These are phyloP conservation scores for Panopea generosa DNA, from an alignment of 2,888 invertebrate species.

Conservation along the genomic window DNA sequence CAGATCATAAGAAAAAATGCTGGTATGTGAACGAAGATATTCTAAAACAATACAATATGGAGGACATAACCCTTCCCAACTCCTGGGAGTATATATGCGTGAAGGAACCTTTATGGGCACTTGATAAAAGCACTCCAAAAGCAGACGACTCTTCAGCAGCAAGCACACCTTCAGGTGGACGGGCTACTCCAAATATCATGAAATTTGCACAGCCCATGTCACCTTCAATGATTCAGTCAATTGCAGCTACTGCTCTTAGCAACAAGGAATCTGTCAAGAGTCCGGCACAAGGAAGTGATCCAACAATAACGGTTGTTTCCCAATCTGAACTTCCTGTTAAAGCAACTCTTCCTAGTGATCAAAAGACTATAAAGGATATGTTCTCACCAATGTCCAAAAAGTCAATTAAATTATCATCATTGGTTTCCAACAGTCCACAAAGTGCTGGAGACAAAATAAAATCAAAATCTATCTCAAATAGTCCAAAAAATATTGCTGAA, in stretches of 20 bases:
- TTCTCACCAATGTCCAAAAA: slow-evolving; percentile 33
- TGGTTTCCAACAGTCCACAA: background rate
- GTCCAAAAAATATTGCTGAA: too few relatives aligned
- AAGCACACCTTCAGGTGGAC: slow-evolving; percentile 31
- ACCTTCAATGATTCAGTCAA: slow-evolving; percentile 63
- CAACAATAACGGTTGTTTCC: background rate
- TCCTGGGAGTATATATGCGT: slow-evolving; percentile 87
- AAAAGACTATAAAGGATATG: slow-evolving; percentile 54
- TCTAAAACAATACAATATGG: slow-evolving; percentile 87
- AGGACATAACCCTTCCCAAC: slow-evolving; percentile 87
- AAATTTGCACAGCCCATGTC: slow-evolving; percentile 73
- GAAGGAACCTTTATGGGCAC: slow-evolving; percentile 42
- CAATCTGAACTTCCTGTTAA: slow-evolving; percentile 7
- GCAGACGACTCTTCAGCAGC: slow-evolving; percentile 23
- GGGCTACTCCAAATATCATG: slow-evolving; percentile 65
- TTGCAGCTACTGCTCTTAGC: slow-evolving; percentile 40
- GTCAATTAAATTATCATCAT: background rate
- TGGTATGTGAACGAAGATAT: slow-evolving; percentile 89
- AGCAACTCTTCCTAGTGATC: slow-evolving; percentile 35
- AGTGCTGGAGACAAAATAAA: background rate
- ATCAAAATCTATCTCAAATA: too few relatives aligned
- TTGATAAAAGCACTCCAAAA: slow-evolving; percentile 44
- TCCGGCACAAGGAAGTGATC: slow-evolving; percentile 10
- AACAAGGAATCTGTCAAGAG: slow-evolving; percentile 26
- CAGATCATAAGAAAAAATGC: slow-evolving; percentile 87